Base-by-base conservation (phyloP, 2,888 invertebrate genomes). In the Tanypteryx hageni region DNA sequence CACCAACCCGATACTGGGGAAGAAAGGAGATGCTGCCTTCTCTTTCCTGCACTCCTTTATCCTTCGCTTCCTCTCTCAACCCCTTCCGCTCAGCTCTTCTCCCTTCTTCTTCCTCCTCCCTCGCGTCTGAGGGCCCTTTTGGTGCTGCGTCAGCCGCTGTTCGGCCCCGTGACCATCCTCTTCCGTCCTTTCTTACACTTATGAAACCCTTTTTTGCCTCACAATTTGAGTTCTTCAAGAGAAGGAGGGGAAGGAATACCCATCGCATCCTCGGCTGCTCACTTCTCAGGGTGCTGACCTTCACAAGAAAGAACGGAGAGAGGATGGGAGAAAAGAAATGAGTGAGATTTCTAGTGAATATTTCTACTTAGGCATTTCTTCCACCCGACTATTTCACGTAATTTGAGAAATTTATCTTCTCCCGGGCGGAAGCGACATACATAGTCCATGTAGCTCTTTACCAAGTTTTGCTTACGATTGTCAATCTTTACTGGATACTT, bases 1-100 rank as follows among this genome's bases (percentile, higher is more conserved):
- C 89, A 89, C 89, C 64, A 89, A 89, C 89, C 89, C 56, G 89
- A 89, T 89, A 89, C 89, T 89, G 61, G 64, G 44, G 76, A 76
- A 76, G 76, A 76, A 76, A 22, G 27, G 22, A 76, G 76, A 22
- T 76, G 22, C 22, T 76, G 22, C 22, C 76, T 22, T 11, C 27
- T 27, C 76, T 13, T 76, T 27, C 76, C 27, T 27, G n/a, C 22
- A 76, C 76, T 5, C 44, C 44, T 76, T 64, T 27, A 68, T 64
- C 89, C 86, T 9, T 11, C 64, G 44, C 89, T 68, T 89, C 89
- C 89, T 64, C n/a, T 22, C 56, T 22, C 61, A 7, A 61, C 86
- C 86, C 22, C 58, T 85, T 85, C 58, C 22, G 10, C 56, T 57
- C 58, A n/a, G 7, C 85, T 14, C 76, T 76, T 22, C 31, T 86